phyloP scores from a whole-genome alignment of 2,113 vertebrate genomes.

The Cryptotis parvus region DNA sequence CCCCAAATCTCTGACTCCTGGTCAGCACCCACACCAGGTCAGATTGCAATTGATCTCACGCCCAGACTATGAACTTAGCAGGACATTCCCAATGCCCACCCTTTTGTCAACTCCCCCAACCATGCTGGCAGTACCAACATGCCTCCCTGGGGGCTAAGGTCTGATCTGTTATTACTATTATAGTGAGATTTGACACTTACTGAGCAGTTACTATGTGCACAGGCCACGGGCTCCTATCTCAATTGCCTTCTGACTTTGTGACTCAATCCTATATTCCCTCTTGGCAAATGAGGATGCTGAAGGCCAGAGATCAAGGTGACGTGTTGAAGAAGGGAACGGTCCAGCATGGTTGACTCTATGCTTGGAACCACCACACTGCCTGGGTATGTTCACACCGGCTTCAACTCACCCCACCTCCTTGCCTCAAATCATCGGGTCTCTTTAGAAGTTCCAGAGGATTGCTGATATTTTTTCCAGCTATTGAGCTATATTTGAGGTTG shows the following conservation, averaged over 20 bases:
- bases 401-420: too few species aligned
- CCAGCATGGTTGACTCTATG: too few species aligned
- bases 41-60: not conserved
- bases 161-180: not conserved
- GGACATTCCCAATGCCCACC: too few species aligned
- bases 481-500: not conserved
- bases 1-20: not conserved
- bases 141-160: not conserved
- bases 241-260: not conserved
- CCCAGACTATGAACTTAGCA: not conserved
- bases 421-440: not conserved
- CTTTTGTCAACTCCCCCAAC: not conserved
- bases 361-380: not conserved
- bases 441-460: not conserved
- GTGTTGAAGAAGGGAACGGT: not conserved
- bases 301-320: not conserved
- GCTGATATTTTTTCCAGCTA: not conserved
- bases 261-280: not conserved
- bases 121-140: not conserved
- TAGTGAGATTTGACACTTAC: not conserved
- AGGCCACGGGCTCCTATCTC: not conserved
- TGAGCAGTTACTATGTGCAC: conserved; percentile 18
- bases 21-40: not conserved
- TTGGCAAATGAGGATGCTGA: not conserved
- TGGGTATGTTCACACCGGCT: not conserved